Evolutionary conservation across 2,113 vertebrate species (phyloP).

Genomic region (Turnix velox): DNA sequence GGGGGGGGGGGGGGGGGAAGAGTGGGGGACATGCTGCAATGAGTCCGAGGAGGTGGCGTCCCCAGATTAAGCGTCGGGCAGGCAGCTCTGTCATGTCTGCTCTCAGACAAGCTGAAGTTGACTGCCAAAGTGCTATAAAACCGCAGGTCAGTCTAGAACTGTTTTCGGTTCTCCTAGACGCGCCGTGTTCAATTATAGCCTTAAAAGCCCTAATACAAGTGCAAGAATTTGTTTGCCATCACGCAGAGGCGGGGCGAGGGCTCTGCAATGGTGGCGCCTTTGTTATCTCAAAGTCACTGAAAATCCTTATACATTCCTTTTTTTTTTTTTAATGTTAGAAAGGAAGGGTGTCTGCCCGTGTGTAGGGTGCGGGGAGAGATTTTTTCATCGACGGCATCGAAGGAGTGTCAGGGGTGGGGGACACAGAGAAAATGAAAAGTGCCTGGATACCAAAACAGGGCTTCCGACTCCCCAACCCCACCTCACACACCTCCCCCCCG

Average conservation of each 20-base stretch:
- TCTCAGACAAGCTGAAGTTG: conserved; percentile 82
- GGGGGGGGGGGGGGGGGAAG: conserved; percentile 36
- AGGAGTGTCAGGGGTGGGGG: too few species aligned
- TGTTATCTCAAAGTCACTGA: conserved; percentile 81
- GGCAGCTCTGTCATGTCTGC: conserved; percentile 77
- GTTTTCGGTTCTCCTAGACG: conserved; percentile 84
- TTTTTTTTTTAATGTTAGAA: too few species aligned
- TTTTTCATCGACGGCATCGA: neutral
- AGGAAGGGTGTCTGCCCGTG: neutral
- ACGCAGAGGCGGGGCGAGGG: conserved; percentile 87
- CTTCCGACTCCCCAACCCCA: neutral
- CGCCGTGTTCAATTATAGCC: conserved; percentile 90
- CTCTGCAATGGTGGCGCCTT: conserved; percentile 80
- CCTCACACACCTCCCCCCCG: neutral
- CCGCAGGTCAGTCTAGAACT: conserved; percentile 87
- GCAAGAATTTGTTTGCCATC: conserved; percentile 91
- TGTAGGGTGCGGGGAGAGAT: neutral
- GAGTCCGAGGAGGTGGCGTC: conserved; percentile 77
- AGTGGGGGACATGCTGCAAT: too few species aligned
- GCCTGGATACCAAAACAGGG: neutral
- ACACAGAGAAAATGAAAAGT: neutral
- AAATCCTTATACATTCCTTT: conserved; percentile 75
- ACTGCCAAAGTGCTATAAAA: conserved; percentile 90
- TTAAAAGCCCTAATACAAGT: conserved; percentile 89
- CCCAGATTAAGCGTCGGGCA: conserved; percentile 72